Base-by-base conservation (phyloP, 2,888 invertebrate genomes). In the Xanthia togata region DNA sequence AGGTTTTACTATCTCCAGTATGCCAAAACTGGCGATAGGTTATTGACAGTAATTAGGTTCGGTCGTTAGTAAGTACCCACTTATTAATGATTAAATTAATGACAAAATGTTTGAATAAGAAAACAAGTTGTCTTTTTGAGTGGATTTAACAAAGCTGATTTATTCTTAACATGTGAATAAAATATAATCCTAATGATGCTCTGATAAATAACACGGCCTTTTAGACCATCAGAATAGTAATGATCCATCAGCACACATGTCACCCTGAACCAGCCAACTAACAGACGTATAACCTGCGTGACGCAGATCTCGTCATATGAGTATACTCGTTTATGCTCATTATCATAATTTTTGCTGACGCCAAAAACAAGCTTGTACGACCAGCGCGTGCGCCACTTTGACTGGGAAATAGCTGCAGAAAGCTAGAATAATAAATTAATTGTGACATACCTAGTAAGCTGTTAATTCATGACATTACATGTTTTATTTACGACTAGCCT, bases 271-370 rank as follows among this genome's bases (percentile, higher is more conserved):
- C 11, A 11, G 17, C 20, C 26, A 26, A 12, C n/a, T 4, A 8
- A 1, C 11, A 20, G 6, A 41, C 31, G 14, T 12, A 55, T 55
- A 20, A 47, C 44, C 47, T 60, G 55, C 31, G 59, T 71, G 68
- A 74, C 64, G 74, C 38, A n/a, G 12, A 62, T 0, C 8, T 35
- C 55, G 31, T 31, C 31, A 1, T n/a, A n/a, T n/a, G n/a, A n/a
- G 69, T 72, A 77, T 31, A 47, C 60, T 70, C 60, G n/a, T 57
- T 53, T 31, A 63, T 55, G 59, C 35, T 23, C 47, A 60, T 8
- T 41, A 44, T 59, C 53, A 44, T 60, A 59, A 73, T 63, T 26
- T 63, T 9, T 41, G 35, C 35, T 73, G 74, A 82, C 83, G 79
- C 75, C 74, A 78, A 68, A 31, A 60, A 73, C 65, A n/a, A 35